These are phyloP conservation scores for Boulengeromyrus knoepffleri DNA, from an alignment of 2,113 vertebrate species.

Conservation along the genomic window DNA sequence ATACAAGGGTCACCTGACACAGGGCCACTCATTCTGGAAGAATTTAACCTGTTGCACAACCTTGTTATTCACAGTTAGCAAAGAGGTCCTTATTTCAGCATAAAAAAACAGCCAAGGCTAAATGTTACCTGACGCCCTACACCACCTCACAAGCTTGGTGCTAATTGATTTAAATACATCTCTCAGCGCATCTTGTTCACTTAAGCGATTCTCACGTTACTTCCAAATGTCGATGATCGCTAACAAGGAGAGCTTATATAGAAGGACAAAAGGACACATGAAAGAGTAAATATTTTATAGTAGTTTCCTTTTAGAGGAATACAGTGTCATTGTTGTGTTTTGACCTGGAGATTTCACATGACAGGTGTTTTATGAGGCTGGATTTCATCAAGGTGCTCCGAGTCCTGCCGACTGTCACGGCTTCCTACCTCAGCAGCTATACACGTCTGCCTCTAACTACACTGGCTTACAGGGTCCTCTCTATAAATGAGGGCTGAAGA, in stretches of 20 bases:
- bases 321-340: background rate
- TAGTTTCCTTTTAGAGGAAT: background rate
- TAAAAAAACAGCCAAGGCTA: background rate
- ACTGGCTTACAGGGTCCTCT: background rate
- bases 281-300: background rate
- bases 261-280: background rate
- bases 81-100: background rate
- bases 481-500: background rate
- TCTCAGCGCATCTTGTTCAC: background rate
- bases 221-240: background rate
- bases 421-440: background rate
- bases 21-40: background rate
- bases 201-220: background rate
- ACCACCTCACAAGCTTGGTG: background rate
- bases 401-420: background rate
- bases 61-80: background rate
- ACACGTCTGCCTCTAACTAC: background rate
- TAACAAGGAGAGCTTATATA: background rate
- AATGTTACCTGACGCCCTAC: background rate
- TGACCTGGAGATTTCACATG: background rate
- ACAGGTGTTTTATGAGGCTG: background rate
- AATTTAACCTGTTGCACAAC: background rate
- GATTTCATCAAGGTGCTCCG: background rate
- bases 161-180: background rate
- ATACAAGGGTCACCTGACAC: background rate